Percentiles rank a stretch among this genome's conserved stretches.
Evolutionary conservation across 2,888 invertebrate genomes (phyloP).

Genomic region (Heteromurus nitidus): DNA sequence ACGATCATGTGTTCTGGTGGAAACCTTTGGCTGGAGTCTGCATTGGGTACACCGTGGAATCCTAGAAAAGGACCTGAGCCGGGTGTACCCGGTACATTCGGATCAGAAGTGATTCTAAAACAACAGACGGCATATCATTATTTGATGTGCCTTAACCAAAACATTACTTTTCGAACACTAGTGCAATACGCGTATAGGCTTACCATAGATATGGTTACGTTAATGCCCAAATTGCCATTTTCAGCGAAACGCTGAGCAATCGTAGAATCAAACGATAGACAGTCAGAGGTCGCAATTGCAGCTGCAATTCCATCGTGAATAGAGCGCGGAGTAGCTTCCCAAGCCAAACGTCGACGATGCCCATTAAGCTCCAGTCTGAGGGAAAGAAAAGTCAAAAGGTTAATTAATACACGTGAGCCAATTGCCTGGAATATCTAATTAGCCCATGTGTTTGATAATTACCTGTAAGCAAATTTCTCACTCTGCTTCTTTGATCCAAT

Average conservation of each 20-base stretch:
- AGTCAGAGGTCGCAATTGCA: slow-evolving; percentile 98
- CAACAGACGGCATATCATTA: too few species aligned
- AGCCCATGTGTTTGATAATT: slow-evolving; percentile 56
- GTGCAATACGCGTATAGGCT: neutral
- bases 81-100: slow-evolving; percentile 39
- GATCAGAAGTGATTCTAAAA: slow-evolving; percentile 56
- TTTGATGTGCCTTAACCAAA: too few species aligned
- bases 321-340: slow-evolving; percentile 99
- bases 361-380: slow-evolving; percentile 95
- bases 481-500: slow-evolving; percentile 99
- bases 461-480: slow-evolving; percentile 98
- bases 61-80: slow-evolving; percentile 15
- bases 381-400: too few species aligned
- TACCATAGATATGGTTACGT: slow-evolving; percentile 97
- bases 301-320: slow-evolving; percentile 99
- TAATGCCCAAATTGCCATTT: slow-evolving; percentile 98
- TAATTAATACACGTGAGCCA: neutral
- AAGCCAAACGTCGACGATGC: slow-evolving; percentile 93
- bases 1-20: slow-evolving; percentile 45
- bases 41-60: slow-evolving; percentile 38
- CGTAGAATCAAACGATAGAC: slow-evolving; percentile 98
- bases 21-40: neutral
- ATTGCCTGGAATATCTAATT: too few species aligned
- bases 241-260: slow-evolving; percentile 99
- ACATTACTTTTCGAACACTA: neutral